Base-by-base conservation (phyloP, 2,888 invertebrate genomes). In the Lordiphosa fenestrarum region DNA sequence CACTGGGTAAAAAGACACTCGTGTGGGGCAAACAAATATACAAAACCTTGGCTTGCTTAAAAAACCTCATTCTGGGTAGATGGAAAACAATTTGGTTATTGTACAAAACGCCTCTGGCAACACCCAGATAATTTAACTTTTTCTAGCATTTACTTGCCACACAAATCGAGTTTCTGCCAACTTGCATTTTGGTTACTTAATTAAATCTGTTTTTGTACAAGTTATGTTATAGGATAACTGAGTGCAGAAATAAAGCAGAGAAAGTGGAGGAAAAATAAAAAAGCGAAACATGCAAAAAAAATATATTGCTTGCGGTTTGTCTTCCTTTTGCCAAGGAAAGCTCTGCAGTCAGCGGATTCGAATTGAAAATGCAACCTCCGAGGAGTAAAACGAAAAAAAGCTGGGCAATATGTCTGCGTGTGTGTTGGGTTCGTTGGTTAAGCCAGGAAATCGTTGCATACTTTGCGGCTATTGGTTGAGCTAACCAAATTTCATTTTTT, bases 301-400 rank as follows among this genome's bases (percentile, higher is more conserved):
- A 62, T 25, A 48, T 44, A 35, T 44, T 53, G 38, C 44, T 41
- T 56, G 38, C 57, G 63, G 53, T 60, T 56, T 51, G 36, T 47
- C 15, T 60, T 48, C 52, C 40, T 38, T 49, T 59, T 41, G 50
- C 37, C 52, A 60, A 44, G 48, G 48, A 59, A 61, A 58, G 58
- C 62, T 59, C 53, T 37, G 46, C 50, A 77, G 69, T 76, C 75
- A 81, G 75, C 75, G 71, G 49, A 81, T 71, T 81, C 55, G 54
- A 71, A 77, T 71, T 63, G 71, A 59, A 71, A 73, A 69, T 61
- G 69, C 66, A 71, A 54, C 58, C 41, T 55, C 55, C 41, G 48
- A 58, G 36, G 23, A 61, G 48, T 15, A 33, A 30, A 44, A 33
- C 10, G 9, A 30, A 30, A 44, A 30, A 30, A 15, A 23, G 12